phyloP scores from a whole-genome alignment of 2,797 vertebrate species.

The Podarcis siculus region DNA sequence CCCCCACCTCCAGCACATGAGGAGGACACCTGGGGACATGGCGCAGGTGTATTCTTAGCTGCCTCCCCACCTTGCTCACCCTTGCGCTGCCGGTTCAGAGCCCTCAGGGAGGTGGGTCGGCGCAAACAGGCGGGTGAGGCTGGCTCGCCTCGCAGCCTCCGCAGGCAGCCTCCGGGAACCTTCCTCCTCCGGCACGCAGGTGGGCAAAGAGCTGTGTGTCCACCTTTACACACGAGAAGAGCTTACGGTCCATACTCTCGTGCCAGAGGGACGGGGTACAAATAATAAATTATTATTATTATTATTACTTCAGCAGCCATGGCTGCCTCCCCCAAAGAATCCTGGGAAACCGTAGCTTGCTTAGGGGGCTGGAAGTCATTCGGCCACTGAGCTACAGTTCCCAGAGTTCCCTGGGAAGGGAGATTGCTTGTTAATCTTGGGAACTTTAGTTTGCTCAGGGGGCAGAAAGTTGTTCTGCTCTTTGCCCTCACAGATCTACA shows the following conservation, averaged over 20 bases:
- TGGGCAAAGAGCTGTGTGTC: neutral
- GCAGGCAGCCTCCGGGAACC: neutral
- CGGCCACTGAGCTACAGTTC: neutral
- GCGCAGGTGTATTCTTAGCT: slow-evolving; percentile 16
- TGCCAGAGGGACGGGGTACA: neutral
- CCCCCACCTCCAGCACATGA: neutral
- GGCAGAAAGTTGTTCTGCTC: too few species aligned
- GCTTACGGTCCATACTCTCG: neutral
- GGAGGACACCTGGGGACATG: slow-evolving; percentile 24
- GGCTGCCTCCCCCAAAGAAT: too few species aligned
- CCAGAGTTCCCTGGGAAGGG: neutral
- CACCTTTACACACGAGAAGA: too few species aligned
- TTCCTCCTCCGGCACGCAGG: neutral
- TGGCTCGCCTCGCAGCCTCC: neutral
- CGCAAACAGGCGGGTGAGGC: neutral
- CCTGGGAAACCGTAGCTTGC: too few species aligned
- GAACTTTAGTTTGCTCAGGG: too few species aligned
- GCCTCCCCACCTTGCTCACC: neutral
- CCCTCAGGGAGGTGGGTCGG: neutral
- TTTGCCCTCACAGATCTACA: too few species aligned
- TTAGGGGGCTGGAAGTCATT: too few species aligned
- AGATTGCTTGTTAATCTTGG: too few species aligned
- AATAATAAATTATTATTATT: neutral
- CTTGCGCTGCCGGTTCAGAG: neutral
- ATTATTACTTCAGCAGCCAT: too few species aligned